Evolutionary conservation across 2,797 vertebrate species (phyloP).

Genomic region (Danio kyathit): DNA sequence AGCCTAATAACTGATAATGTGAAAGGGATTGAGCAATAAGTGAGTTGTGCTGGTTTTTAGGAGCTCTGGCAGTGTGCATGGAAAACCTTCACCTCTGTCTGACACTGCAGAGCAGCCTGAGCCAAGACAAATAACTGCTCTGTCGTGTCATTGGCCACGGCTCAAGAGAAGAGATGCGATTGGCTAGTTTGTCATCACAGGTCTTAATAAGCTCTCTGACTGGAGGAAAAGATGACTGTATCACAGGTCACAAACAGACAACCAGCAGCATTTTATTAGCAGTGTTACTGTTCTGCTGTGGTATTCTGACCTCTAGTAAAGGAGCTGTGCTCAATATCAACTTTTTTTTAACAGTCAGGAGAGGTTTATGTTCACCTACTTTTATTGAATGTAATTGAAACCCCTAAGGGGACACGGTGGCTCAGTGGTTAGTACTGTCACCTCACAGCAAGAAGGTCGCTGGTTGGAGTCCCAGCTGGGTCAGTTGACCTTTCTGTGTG

Average conservation of each 20-base stretch:
- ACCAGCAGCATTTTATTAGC: background rate
- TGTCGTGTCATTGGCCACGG: slow-evolving; percentile 38
- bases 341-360: too few species aligned
- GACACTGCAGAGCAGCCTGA: slow-evolving; percentile 33
- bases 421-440: too few species aligned
- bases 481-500: too few species aligned
- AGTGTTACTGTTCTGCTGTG: background rate
- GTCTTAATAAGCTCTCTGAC: background rate
- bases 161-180: slow-evolving; percentile 45
- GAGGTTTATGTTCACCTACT: too few species aligned
- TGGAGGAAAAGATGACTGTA: background rate
- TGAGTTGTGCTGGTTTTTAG: slow-evolving; percentile 55
- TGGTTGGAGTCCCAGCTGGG: too few species aligned
- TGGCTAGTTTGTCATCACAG: slow-evolving; percentile 18
- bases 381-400: too few species aligned
- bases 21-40: slow-evolving; percentile 72
- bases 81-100: slow-evolving; percentile 55
- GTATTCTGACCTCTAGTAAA: background rate
- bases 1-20: slow-evolving; percentile 69
- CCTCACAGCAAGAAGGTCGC: too few species aligned
- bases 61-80: slow-evolving; percentile 61
- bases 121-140: slow-evolving; percentile 44
- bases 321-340: background rate
- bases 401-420: too few species aligned
- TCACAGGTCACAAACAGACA: background rate